phyloP scores from a whole-genome alignment of 2,888 invertebrate species.

The Schrankia costaestrigalis region DNA sequence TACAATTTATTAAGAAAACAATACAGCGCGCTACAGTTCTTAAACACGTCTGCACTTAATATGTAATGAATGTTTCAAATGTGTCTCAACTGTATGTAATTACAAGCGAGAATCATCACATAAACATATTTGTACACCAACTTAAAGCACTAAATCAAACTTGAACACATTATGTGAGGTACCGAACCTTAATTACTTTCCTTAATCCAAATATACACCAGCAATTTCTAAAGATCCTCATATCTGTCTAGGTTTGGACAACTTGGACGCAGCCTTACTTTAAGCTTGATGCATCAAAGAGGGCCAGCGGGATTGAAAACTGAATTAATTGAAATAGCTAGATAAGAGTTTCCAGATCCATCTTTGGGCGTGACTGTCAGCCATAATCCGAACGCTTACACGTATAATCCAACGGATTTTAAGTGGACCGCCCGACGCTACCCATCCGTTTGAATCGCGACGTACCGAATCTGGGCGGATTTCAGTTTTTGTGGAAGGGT shows the following conservation, averaged over 20 bases:
- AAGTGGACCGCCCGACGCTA: slow-evolving; percentile 21
- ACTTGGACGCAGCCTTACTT: slow-evolving; percentile 25
- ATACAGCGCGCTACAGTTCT: too few species aligned
- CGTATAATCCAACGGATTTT: slow-evolving; percentile 31
- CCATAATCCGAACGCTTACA: slow-evolving; percentile 33
- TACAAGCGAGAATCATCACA: slow-evolving; percentile 27
- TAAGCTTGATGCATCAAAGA: slow-evolving; percentile 21
- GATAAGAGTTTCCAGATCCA: slow-evolving; percentile 30
- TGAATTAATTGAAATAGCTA: slow-evolving; percentile 36
- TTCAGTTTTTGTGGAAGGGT: slow-evolving; percentile 31
- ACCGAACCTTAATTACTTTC: slow-evolving; percentile 26
- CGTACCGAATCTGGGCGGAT: slow-evolving; percentile 22
- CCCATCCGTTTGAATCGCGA: slow-evolving; percentile 10
- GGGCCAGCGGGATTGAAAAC: slow-evolving; percentile 21
- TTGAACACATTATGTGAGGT: slow-evolving; percentile 19
- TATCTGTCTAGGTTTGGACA: slow-evolving; percentile 15
- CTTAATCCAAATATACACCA: slow-evolving; percentile 18
- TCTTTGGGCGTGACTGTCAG: slow-evolving; percentile 34
- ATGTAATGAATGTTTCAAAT: slow-evolving; percentile 15
- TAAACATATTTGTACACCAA: slow-evolving; percentile 27
- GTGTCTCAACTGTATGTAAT: slow-evolving; percentile 15
- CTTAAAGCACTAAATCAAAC: slow-evolving; percentile 30
- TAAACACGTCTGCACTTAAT: slow-evolving; percentile 18
- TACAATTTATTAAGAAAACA: too few species aligned
- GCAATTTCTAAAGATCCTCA: slow-evolving; percentile 28